Base-by-base conservation (phyloP, 2,113 vertebrate genomes). In the Gasterosteus nipponicus region DNA sequence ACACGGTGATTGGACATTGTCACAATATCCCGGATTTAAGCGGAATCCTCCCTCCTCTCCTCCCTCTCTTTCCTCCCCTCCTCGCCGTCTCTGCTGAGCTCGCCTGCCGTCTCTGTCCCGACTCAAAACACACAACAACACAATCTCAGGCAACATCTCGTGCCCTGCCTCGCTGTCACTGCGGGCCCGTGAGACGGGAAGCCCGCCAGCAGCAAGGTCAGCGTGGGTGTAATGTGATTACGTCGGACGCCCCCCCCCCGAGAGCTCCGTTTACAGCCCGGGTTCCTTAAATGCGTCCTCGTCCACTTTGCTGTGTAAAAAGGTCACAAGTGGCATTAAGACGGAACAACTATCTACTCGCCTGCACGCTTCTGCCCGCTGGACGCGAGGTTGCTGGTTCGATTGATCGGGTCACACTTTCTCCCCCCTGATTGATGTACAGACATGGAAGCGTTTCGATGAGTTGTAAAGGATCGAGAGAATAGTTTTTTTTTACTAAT, bases 131-230 rank as follows among this genome's bases (percentile, higher is more conserved):
- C n/a, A n/a, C n/a, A n/a, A n/a, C n/a, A n/a, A n/a, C n/a, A n/a
- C n/a, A n/a, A n/a, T n/a, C n/a, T n/a, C n/a, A n/a, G n/a, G n/a
- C n/a, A n/a, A n/a, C n/a, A n/a, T n/a, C n/a, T n/a, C n/a, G n/a
- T n/a, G n/a, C n/a, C n/a, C n/a, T n/a, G n/a, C n/a, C n/a, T n/a
- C n/a, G n/a, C 60, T 64, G 67, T 76, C 79, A 59, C 84, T 61
- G 61, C 69, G 44, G 80, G 79, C 69, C 73, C 73, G 79, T 83
- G 77, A 63, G 80, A 86, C 57, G 87, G 86, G 83, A 80, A 83
- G 61, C 16, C 66, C 39, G 80, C 88, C 88, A 80, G 67, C 67
- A 78, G 67, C 83, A 82, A 79, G 83, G 87, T 87, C 81, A 79
- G 67, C n/a, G 16, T 33, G 33, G 53, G 75, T 81, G 64, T 75